Percentiles rank a stretch among this genome's conserved stretches.
phyloP scores from a whole-genome alignment of 2,797 vertebrate genomes.

The Tokudaia tokunoshimensis region DNA sequence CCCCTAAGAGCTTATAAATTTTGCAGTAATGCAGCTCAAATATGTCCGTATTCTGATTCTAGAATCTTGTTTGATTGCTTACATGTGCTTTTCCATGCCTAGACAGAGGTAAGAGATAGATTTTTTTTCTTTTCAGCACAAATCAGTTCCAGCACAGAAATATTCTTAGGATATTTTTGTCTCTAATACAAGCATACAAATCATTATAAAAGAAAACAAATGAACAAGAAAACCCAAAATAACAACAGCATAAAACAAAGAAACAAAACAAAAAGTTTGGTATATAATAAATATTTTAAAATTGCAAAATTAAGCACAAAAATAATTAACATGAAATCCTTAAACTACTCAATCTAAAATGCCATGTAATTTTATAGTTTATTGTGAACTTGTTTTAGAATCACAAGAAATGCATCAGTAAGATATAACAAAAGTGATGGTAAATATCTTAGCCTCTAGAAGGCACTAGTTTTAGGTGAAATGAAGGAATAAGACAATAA shows the following conservation, averaged over 20 bases:
- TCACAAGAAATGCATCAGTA: neutral
- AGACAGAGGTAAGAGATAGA: neutral
- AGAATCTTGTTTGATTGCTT: neutral
- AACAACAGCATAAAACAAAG: neutral
- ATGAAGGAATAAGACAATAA: neutral
- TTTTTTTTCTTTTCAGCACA: neutral
- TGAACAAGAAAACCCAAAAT: neutral
- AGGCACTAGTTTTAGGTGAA: neutral
- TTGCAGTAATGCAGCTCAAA: neutral
- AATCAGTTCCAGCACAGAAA: neutral
- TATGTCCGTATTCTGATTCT: conserved; percentile 39
- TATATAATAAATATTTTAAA: neutral
- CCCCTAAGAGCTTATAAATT: neutral
- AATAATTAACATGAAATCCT: conserved; percentile 8
- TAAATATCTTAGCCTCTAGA: conserved; percentile 7
- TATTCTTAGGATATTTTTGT: neutral
- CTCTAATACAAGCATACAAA: neutral
- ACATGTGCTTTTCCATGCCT: neutral
- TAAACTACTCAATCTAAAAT: neutral
- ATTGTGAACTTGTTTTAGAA: neutral
- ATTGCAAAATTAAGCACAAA: neutral
- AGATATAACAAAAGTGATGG: neutral
- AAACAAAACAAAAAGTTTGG: neutral
- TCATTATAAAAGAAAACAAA: neutral
- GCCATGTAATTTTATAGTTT: neutral